These are phyloP conservation scores for Melanocharis versteri DNA, from an alignment of 2,113 vertebrate species.

Conservation along the genomic window DNA sequence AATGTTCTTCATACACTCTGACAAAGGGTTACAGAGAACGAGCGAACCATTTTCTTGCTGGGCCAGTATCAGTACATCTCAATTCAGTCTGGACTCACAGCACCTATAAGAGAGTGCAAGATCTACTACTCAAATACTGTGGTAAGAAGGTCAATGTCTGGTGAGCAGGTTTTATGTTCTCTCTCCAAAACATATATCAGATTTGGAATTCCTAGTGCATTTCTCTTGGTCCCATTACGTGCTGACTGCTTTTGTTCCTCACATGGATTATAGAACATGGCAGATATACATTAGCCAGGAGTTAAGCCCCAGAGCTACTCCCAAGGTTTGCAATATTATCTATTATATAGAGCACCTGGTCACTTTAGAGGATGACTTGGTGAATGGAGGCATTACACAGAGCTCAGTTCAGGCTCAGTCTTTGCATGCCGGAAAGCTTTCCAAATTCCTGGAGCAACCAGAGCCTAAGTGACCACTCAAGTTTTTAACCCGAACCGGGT, in stretches of 20 bases:
- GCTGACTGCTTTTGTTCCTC: background rate
- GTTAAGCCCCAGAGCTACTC: background rate
- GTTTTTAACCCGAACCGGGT: background rate
- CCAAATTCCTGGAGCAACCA: background rate
- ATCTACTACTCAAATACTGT: background rate
- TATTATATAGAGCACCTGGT: background rate
- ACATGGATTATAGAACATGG: background rate
- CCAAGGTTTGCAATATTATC: background rate
- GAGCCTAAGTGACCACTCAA: background rate
- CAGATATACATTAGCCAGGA: accelerated
- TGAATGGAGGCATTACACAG: background rate
- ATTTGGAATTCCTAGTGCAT: background rate
- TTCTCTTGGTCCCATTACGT: background rate
- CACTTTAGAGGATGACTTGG: background rate
- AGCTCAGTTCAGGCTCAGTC: background rate
- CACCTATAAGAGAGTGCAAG: background rate
- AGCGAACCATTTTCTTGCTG: background rate
- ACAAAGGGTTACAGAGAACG: background rate
- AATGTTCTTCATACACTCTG: background rate
- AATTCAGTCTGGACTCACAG: background rate
- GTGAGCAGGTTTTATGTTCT: background rate
- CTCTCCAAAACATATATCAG: background rate
- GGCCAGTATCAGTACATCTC: background rate
- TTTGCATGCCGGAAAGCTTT: background rate
- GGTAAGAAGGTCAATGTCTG: background rate